Percentiles rank a stretch among this genome's conserved stretches.
These are phyloP conservation scores for Drosophila sordidula DNA, from an alignment of 2,888 invertebrate species.

Conservation along the genomic window DNA sequence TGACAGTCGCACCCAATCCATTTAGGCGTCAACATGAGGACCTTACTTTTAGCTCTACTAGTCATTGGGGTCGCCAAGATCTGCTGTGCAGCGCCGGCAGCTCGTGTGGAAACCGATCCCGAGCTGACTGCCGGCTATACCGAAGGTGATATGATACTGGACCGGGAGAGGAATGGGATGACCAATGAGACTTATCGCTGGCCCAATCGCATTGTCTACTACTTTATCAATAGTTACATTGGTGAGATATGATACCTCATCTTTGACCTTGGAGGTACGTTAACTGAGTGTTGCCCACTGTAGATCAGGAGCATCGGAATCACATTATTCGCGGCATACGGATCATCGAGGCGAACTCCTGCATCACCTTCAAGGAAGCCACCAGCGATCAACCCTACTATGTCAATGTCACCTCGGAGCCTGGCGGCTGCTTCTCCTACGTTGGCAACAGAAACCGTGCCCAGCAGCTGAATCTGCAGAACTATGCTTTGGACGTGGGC, in stretches of 20 bases:
- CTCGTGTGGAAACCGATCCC: conserved; percentile 86
- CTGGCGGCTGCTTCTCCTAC: conserved; percentile 90
- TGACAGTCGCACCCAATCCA: conserved; percentile 23
- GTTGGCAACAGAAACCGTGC: conserved; percentile 88
- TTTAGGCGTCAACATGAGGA: conserved; percentile 38
- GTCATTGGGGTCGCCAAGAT: conserved; percentile 6
- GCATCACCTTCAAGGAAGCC: conserved; percentile 89
- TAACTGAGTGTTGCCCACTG: neutral
- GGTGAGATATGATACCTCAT: conserved; percentile 27
- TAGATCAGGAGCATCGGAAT: conserved; percentile 86
- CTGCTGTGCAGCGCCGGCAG: conserved; percentile 18
- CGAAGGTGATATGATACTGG: conserved; percentile 90
- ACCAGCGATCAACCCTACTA: conserved; percentile 81
- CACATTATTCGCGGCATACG: conserved; percentile 89
- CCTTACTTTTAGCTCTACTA: conserved; percentile 6
- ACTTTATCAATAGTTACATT: conserved; percentile 75
- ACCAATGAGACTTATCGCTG: conserved; percentile 86
- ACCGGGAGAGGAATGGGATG: conserved; percentile 86
- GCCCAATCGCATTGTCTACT: conserved; percentile 89
- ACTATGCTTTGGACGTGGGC: conserved; percentile 71
- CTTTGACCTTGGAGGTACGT: neutral
- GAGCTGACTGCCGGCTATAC: conserved; percentile 91
- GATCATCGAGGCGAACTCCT: conserved; percentile 90
- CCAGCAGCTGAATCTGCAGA: conserved; percentile 78
- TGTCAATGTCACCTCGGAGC: conserved; percentile 73